Evolutionary conservation across 2,888 invertebrate species (phyloP), one percentile per base, ranked within the genome.

Genomic region (Hybos culiciformis): DNA sequence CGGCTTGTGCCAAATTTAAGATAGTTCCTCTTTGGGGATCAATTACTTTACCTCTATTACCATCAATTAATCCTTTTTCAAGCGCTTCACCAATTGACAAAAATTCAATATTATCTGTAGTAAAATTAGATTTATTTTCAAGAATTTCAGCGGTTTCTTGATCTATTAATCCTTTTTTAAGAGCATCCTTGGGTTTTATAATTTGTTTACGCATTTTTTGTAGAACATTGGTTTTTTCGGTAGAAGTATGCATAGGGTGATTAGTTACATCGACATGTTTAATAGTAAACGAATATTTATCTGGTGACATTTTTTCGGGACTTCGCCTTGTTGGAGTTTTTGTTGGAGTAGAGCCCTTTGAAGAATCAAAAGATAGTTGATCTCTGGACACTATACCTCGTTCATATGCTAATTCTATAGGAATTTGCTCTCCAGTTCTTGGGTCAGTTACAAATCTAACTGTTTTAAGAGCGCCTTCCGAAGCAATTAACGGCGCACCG

Each of bases 11-110:
- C 44, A 97, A 81, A 9, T 78, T 82, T 11, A 94, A 59, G 9
- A 79, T 64, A 51, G 88, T 81, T 39, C 90, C 85, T 46, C 82
- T 76, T 56, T 83, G 78, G 3, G 85, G 84, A 69, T 97, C 93
- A 5, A 80, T 68, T 46, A 94, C 82, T 51, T 77, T 74, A 19
- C 93, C 93, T 37, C 72, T 71, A 39, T 75, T 73, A 37, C 83
- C 80, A 60, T 85, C 76, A 39, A 92, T 68, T 49, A 80, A 70
- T 3, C 80, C 80, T 5, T 67, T 62, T 47, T 76, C 74, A 17
- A 92, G 69, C 3, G 88, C 87, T 59, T 86, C 83, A 42, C 75
- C 72, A n/a, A 93, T 71, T 17, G 78, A 78, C 23, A 84, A 64
- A 3, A 71, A 68, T 39, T 76, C 74, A 9, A 78, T 78, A 42